Base-by-base conservation (phyloP, 2,888 invertebrate genomes). In the Argyresthia albistria region DNA sequence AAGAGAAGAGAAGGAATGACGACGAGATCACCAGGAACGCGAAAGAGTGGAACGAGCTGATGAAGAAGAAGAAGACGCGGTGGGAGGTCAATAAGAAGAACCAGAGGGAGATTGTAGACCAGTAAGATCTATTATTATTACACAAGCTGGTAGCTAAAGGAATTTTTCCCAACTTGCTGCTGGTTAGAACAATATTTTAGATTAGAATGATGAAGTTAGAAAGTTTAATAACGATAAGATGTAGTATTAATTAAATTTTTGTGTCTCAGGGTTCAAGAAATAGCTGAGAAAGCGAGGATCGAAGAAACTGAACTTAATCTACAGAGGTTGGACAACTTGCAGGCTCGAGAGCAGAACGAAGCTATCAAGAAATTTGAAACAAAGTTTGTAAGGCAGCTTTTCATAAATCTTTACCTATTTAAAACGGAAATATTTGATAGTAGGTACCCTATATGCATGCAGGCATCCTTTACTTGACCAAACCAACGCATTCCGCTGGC, bases 41-140 rank as follows among this genome's bases (percentile, higher is more conserved):
- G 0, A 70, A 70, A 54, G 83, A 82, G 54, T 87, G 82, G 82
- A 55, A 81, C 53, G 65, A 68, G 8, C 65, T 77, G 11, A 56
- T 69, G 59, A 70, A 57, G 0, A 54, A 63, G 4, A 68, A 61
- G 52, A 60, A 65, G 52, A 61, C 67, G 10, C 63, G 80, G 12
- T 74, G 71, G 15, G 73, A 79, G 0, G 69, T 43, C 35, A 80
- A 86, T 55, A 83, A 82, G 56, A 58, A 70, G 37, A 67, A 86
- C 46, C 82, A 84, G 65, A 67, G 59, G 57, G 83, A 81, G 1
- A 73, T 87, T 12, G 46, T 80, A 8, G 76, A 75, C 0, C 86
- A 86, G 86, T 84, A 12, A 73, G 80, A 66, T 3, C 39, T 6
- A 25, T n/a, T n/a, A n/a, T n/a, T n/a, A n/a, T n/a, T n/a, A n/a